Conservation (phyloP, 2,113 vertebrate species). For the Bufo gargarizans region DNA sequence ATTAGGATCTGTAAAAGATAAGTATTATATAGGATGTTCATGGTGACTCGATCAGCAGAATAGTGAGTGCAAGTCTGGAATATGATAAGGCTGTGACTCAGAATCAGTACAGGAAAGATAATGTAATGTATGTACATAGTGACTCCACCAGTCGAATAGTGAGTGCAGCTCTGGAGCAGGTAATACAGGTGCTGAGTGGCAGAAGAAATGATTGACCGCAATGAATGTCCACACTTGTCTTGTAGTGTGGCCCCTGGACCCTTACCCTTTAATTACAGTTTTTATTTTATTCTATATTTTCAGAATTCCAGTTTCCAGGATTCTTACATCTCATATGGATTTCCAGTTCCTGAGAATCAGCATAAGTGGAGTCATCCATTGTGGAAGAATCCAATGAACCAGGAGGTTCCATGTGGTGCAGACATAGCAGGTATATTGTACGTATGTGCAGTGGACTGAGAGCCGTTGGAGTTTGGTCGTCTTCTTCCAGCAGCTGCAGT, state of each 20-base stretch:
- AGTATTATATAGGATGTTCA: too few species aligned
- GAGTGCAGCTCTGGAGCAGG: neutral
- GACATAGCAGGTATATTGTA: neutral
- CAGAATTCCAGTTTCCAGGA: constrained; percentile 2
- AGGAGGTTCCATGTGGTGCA: constrained; percentile 21
- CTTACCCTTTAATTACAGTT: too few species aligned
- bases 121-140: too few species aligned
- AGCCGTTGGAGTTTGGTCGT: neutral
- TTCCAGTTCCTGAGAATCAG: constrained; percentile 2
- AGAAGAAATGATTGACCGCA: neutral
- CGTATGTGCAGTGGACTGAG: neutral
- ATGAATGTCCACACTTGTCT: neutral
- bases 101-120: too few species aligned
- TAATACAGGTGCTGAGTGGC: neutral
- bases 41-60: too few species aligned
- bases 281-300: neutral
- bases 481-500: neutral
- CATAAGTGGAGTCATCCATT: neutral
- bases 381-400: neutral
- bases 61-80: too few species aligned
- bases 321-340: constrained; percentile 17
- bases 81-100: too few species aligned
- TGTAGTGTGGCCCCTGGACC: neutral
- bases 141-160: too few species aligned
- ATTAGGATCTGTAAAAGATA: too few species aligned